A percentile compares a stretch with the other conserved stretches of the same genome.
Evolutionary conservation across 1,140 invertebrate species (phyloP).

Genomic region (Anastrepha ludens): DNA sequence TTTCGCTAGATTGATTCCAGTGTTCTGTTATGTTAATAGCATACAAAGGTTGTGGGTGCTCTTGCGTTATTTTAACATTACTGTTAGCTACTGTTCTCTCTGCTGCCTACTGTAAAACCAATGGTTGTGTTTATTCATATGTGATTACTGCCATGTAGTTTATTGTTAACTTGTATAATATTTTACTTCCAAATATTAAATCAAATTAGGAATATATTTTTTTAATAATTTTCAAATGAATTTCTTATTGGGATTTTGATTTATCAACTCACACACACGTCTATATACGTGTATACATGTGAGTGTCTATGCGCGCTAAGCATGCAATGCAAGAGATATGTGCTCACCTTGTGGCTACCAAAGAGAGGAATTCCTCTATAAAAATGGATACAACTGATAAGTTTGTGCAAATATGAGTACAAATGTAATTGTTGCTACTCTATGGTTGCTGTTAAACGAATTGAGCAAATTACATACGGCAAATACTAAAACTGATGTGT

Average conservation of each 20-base stretch:
- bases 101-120: no score
- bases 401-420: background rate
- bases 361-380: background rate
- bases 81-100: no score
- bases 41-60: no score
- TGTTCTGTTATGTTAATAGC: no score
- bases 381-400: slow-evolving; percentile 32
- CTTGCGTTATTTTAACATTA: no score
- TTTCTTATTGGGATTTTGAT: background rate
- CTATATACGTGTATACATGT: no score
- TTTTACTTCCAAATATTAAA: no score
- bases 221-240: background rate
- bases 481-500: background rate
- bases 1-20: no score
- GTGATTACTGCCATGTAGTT: no score
- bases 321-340: slow-evolving; percentile 32
- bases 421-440: slow-evolving; percentile 10
- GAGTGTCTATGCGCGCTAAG: slow-evolving; percentile 30
- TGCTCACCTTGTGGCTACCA: background rate
- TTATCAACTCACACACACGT: background rate
- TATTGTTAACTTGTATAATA: no score
- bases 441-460: background rate
- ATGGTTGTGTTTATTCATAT: no score
- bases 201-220: no score
- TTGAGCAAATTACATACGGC: background rate